These are phyloP conservation scores for Himalopsyche phryganea DNA, from an alignment of 1,140 invertebrate species.

Conservation along the genomic window DNA sequence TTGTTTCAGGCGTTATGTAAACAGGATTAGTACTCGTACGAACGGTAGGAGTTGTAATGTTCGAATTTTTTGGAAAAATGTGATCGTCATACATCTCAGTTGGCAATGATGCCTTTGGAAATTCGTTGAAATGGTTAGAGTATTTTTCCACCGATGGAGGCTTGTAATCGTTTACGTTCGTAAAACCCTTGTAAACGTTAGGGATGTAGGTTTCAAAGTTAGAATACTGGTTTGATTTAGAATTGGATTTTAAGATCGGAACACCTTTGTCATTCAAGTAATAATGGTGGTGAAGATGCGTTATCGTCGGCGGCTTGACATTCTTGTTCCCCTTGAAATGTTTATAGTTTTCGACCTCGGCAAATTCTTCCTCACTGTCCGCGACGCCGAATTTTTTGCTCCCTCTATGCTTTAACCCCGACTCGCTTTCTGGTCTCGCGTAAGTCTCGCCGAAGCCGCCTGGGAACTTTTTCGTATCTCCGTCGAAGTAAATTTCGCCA, in stretches of 20 bases:
- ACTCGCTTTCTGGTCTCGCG: neutral
- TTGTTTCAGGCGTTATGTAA: neutral
- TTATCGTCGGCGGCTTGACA: slow-evolving; percentile 24
- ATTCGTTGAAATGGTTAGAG: no score
- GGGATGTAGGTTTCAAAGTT: slow-evolving; percentile 20
- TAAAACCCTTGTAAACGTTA: slow-evolving; percentile 5
- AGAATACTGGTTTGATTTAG: slow-evolving; percentile 14
- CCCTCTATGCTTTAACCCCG: neutral
- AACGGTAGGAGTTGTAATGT: neutral
- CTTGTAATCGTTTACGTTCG: neutral
- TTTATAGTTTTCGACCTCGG: slow-evolving; percentile 8
- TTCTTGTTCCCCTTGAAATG: slow-evolving; percentile 4
- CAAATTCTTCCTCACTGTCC: slow-evolving; percentile 12
- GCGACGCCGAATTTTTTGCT: slow-evolving; percentile 13
- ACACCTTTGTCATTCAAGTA: slow-evolving; percentile 37
- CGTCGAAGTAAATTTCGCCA: slow-evolving; percentile 12
- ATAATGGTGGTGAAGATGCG: slow-evolving; percentile 47
- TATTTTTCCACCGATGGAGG: neutral
- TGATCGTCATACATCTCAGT: no score
- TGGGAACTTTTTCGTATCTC: no score
- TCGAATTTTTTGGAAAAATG: no score
- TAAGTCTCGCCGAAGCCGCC: neutral
- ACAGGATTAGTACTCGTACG: slow-evolving; percentile 2
- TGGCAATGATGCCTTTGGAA: no score
- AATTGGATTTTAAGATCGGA: slow-evolving; percentile 26